Percentiles rank a stretch among this genome's conserved stretches.
These are phyloP conservation scores for Platysternon megacephalum DNA, from an alignment of 2,113 vertebrate genomes.

Conservation along the genomic window DNA sequence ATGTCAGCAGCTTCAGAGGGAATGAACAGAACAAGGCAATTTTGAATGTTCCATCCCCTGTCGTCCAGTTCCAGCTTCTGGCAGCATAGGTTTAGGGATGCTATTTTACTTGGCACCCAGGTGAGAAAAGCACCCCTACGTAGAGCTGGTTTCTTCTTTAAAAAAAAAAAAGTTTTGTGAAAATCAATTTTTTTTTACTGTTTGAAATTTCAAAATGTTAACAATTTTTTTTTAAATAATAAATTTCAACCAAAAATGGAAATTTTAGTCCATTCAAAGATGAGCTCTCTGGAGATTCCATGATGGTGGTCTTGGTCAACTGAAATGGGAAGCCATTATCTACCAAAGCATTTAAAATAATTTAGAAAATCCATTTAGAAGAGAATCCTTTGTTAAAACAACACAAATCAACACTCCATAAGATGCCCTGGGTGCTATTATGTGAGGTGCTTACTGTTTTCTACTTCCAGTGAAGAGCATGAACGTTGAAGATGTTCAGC, in stretches of 20 bases:
- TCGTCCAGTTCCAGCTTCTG: background rate
- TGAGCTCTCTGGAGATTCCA: background rate
- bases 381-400: background rate
- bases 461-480: background rate
- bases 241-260: background rate
- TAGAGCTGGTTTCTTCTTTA: background rate
- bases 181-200: background rate
- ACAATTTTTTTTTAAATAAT: background rate
- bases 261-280: background rate
- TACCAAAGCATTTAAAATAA: slow-evolving; percentile 18
- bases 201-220: background rate
- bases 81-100: background rate
- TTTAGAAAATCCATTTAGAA: background rate
- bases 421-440: background rate
- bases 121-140: background rate
- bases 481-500: background rate
- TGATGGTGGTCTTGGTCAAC: background rate
- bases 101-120: background rate
- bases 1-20: background rate
- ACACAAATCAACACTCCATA: background rate
- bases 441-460: background rate
- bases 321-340: background rate
- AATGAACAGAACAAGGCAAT: background rate
- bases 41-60: background rate
- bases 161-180: no score